Percentiles rank a stretch among this genome's conserved stretches.
phyloP scores from a whole-genome alignment of 1,140 invertebrate species.

The Neomicropteryx cornuta region DNA sequence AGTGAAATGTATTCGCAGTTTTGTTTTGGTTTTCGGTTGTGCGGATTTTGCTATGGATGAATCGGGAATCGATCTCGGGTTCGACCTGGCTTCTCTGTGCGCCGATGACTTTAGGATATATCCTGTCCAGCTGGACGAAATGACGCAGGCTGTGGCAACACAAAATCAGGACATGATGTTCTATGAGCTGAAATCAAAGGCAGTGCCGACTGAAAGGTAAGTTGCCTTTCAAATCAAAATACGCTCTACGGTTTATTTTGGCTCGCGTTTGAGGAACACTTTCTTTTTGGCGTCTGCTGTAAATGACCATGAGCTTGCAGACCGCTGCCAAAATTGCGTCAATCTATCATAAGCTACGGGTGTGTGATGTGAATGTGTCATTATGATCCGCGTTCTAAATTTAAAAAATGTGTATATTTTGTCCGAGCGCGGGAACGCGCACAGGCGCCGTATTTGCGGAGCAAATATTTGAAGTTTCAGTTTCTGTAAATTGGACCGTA shows the following conservation, averaged over 20 bases:
- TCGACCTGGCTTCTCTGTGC: slow-evolving; percentile 51
- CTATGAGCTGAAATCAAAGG: slow-evolving; percentile 54
- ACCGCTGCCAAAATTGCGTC: too few relatives aligned
- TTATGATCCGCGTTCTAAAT: too few relatives aligned
- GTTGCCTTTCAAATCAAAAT: slow-evolving; percentile 14
- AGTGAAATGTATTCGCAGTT: too few relatives aligned
- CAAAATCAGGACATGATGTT: slow-evolving; percentile 53
- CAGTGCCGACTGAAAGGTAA: slow-evolving; percentile 53
- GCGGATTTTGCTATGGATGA: too few relatives aligned
- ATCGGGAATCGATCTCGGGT: slow-evolving; percentile 61
- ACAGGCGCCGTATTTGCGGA: too few relatives aligned
- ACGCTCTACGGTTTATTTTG: slow-evolving; percentile 5
- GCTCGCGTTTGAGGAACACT: slow-evolving; percentile 11
- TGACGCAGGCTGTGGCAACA: slow-evolving; percentile 28
- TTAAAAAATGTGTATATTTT: too few relatives aligned
- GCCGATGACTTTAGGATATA: slow-evolving; percentile 42
- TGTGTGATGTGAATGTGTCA: too few relatives aligned
- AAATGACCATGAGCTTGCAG: neutral
- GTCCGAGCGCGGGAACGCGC: too few relatives aligned
- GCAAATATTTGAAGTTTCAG: too few relatives aligned
- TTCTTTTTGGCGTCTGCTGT: slow-evolving; percentile 11
- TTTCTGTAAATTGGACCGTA: too few relatives aligned
- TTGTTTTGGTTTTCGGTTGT: too few relatives aligned
- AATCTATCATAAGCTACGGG: too few relatives aligned
- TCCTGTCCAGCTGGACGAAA: slow-evolving; percentile 43